Evolutionary conservation across 2,888 invertebrate genomes (phyloP).

Genomic region (Drosophila tripunctata): DNA sequence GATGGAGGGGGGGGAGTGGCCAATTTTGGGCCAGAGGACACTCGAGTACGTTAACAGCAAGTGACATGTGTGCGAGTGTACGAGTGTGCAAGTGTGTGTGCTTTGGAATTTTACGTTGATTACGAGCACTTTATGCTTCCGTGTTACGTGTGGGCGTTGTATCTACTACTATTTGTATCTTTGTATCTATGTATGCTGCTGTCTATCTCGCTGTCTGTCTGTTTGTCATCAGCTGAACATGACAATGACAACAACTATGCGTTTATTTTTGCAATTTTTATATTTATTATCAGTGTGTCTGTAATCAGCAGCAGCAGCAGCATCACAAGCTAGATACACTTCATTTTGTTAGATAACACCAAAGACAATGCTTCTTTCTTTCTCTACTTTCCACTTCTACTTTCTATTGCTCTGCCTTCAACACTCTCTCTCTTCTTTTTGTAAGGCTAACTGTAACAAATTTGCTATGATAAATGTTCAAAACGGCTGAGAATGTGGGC

Average conservation of each 20-base stretch:
- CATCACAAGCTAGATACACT: constrained; percentile 13
- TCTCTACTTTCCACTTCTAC: neutral
- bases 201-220: constrained; percentile 28
- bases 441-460: constrained; percentile 3
- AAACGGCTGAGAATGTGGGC: constrained; percentile 65
- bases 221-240: constrained; percentile 59
- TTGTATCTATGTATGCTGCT: constrained; percentile 12
- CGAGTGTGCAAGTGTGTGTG: constrained; percentile 38
- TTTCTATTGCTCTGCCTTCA: neutral
- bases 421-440: neutral
- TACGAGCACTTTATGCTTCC: constrained; percentile 74
- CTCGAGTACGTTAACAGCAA: constrained; percentile 56
- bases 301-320: constrained; percentile 47
- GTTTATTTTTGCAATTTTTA: constrained; percentile 73
- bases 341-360: constrained; percentile 33
- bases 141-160: constrained; percentile 71
- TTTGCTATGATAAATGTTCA: constrained; percentile 60
- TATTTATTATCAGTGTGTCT: constrained; percentile 64
- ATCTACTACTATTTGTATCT: neutral
- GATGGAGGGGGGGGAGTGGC: constrained; percentile 11
- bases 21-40: constrained; percentile 57
- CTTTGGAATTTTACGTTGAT: constrained; percentile 74
- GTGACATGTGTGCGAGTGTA: constrained; percentile 37
- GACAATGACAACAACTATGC: constrained; percentile 63
- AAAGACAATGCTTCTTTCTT: neutral